A percentile compares a stretch with the other conserved stretches of the same genome.
These are phyloP conservation scores for Xiphophorus couchianus DNA, from an alignment of 2,113 vertebrate species.

Conservation along the genomic window DNA sequence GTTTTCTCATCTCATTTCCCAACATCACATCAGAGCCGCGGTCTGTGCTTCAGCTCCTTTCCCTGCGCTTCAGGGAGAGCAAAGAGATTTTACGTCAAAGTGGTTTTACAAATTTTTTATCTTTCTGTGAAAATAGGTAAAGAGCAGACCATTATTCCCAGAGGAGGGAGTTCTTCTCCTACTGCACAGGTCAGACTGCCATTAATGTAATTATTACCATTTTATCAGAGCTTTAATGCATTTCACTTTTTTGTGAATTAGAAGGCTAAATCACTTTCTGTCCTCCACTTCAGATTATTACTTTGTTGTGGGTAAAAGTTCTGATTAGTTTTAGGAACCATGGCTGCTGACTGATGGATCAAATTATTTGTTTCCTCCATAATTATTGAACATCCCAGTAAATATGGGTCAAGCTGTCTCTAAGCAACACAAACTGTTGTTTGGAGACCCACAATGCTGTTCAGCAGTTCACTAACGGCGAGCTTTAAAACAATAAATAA, in stretches of 20 bases:
- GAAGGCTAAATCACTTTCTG: no score
- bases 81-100: neutral
- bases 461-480: neutral
- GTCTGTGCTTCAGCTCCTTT: slow-evolving; percentile 12
- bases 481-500: neutral
- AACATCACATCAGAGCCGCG: slow-evolving; percentile 57
- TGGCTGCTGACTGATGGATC: no score
- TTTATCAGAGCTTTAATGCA: neutral
- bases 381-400: no score
- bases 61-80: slow-evolving; percentile 12
- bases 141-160: slow-evolving; percentile 48
- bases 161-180: slow-evolving; percentile 10
- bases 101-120: slow-evolving; percentile 5
- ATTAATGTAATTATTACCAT: neutral
- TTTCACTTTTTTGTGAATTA: no score
- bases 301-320: no score
- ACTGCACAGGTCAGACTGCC: slow-evolving; percentile 54
- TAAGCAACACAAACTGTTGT: no score
- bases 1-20: slow-evolving; percentile 45
- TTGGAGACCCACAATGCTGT: neutral
- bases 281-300: no score
- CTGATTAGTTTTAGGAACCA: no score
- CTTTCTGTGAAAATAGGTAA: slow-evolving; percentile 52
- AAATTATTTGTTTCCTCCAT: no score
- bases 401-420: no score